phyloP scores from a whole-genome alignment of 2,113 vertebrate genomes.

The Tretioscincus oriximinensis region DNA sequence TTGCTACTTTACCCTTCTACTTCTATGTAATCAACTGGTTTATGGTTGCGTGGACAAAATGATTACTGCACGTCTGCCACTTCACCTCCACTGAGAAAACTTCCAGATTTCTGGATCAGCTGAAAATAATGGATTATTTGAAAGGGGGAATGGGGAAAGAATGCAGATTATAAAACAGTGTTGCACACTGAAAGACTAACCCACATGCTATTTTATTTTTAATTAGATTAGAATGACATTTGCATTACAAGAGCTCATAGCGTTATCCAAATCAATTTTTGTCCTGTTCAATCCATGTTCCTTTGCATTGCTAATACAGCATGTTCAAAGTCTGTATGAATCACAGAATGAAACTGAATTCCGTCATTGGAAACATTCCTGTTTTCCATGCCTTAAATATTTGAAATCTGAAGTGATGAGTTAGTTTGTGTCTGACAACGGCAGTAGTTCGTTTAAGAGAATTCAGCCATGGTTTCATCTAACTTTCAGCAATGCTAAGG shows the following conservation, averaged over 20 bases:
- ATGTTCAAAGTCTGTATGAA: not conserved
- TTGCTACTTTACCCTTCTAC: no score
- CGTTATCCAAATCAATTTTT: constrained; percentile 19
- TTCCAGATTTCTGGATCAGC: no score
- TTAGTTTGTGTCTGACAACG: constrained; percentile 5
- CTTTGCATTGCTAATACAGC: not conserved
- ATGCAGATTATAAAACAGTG: not conserved
- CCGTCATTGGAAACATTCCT: not conserved
- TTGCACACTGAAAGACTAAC: not conserved
- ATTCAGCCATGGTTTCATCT: constrained; percentile 1
- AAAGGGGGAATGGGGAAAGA: not conserved
- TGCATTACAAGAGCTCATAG: not conserved
- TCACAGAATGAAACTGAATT: not conserved
- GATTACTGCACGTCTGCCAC: no score
- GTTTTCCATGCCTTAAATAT: constrained; percentile 16
- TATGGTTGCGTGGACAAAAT: no score
- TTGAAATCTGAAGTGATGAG: not conserved
- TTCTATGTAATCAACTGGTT: no score
- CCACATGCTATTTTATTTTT: not conserved
- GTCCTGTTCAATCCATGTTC: not conserved
- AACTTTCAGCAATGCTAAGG: not conserved
- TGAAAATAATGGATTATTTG: not conserved
- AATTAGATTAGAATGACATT: constrained; percentile 2
- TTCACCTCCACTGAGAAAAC: no score
- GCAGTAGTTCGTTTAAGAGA: not conserved